Base-by-base conservation (phyloP, 2,888 invertebrate genomes). In the Sphaerophoria rueppellii region DNA sequence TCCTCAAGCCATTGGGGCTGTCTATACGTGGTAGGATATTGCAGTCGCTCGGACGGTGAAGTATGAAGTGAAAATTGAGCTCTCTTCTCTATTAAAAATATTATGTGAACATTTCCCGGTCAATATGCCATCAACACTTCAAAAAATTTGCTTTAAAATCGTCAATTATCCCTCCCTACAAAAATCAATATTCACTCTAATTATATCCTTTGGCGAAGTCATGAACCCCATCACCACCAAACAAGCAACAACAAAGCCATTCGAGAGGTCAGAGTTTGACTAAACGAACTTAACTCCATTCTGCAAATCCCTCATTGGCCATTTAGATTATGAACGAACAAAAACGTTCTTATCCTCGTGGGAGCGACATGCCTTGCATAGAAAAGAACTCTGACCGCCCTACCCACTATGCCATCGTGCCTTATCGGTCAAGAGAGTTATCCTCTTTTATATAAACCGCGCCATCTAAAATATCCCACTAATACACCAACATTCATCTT, bases 401-500 rank as follows among this genome's bases (percentile, higher is more conserved):
- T 52, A 24, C 52, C 7, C 40, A 63, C 4, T 24, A 52, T 40
- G 40, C 40, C 67, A 24, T 24, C 24, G 67, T 54, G 72, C 67
- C 72, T 80, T 83, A 83, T 83, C 83, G 83, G 72, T 80, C 83
- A 83, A 76, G 75, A 67, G 63, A 83, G 48, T 75, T 71, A 65
- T 71, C 52, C 73, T 9, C 4, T 43, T 34, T 24, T 24, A 24
- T 24, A 24, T 11, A 35, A 57, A 57, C 46, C 40, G 9, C 54
- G 37, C 71, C 71, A 72, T 57, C 80, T 83, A 76, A 24, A 24
- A 80, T 83, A 80, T 72, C 70, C 67, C 60, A 67, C 82, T 78
- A 82, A 82, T 75, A 67, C 65, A 74, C 50, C 32, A 11, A 52
- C 63, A 70, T 75, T 67, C 60, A 48, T 67, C 75, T 75, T 83